Evolutionary conservation across 2,113 vertebrate species (phyloP), one percentile per base, ranked within the genome.

Genomic region (Neomonachus schauinslandi): DNA sequence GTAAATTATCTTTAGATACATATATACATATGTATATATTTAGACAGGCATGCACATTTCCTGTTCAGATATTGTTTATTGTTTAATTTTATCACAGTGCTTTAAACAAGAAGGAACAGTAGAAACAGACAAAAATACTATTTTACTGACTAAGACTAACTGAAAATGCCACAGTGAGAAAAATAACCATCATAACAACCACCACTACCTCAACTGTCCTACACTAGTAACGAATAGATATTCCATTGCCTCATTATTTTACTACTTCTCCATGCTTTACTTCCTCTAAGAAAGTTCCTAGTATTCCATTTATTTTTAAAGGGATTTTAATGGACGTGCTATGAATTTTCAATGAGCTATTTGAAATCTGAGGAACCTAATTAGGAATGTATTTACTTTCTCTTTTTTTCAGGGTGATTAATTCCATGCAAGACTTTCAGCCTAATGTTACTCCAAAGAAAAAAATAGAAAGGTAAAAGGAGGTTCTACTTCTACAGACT

Each of bases 341-440:
- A 93, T 92, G 63, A 97, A 96, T 96, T 95, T 95, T 89, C 86
- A 97, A 82, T 71, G n/a, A 95, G n/a, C 24, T 63, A 33, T 82
- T 61, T 94, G 59, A 97, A 97, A 96, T 95, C 69, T 89, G 49
- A 96, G 55, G 42, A 96, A 90, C 0, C 55, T 95, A 94, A 94
- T 87, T 96, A 94, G 84, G 69, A 94, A 97, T 79, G 18, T 63
- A 94, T 93, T 97, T 93, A 77, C 74, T 96, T 95, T 94, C 31
- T 63, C 10, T 86, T 59, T 91, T 94, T 94, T 96, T 95, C 12
- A 94, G 61, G 12, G 51, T 67, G 55, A 93, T 95, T 95, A 93
- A 95, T 95, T 97, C 71, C 49, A 85, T 74, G 19, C 0, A 89
- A 89, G 67, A 93, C 15, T 89, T 95, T 92, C n/a, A 94, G 18